phyloP scores from a whole-genome alignment of 2,113 vertebrate genomes.

The Chloroceryle aenea region DNA sequence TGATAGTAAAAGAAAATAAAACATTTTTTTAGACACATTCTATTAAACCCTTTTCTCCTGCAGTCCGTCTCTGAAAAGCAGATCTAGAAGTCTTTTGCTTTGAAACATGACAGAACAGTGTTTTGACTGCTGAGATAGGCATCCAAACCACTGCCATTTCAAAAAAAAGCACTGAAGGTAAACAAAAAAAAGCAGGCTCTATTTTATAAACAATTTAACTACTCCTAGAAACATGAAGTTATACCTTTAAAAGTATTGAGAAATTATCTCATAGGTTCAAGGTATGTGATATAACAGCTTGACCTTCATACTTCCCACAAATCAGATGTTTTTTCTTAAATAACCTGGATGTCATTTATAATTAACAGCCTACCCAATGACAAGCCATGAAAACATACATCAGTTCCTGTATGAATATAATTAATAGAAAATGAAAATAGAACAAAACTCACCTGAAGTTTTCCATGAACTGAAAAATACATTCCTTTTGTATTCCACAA shows the following conservation, averaged over 20 bases:
- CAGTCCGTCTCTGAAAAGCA: not conserved
- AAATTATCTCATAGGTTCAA: not conserved
- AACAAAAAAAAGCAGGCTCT: not conserved
- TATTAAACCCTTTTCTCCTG: not conserved
- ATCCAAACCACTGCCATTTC: not conserved
- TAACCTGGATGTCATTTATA: not conserved
- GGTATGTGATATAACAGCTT: not conserved
- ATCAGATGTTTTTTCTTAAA: not conserved
- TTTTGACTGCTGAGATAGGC: not conserved
- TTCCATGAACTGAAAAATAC: constrained; percentile 91
- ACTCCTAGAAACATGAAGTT: not conserved
- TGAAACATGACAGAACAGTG: not conserved
- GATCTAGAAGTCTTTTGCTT: not conserved
- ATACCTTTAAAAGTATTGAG: not conserved
- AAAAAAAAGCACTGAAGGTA: not conserved
- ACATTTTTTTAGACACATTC: not conserved
- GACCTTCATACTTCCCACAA: not conserved
- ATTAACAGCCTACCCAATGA: not conserved
- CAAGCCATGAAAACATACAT: not conserved
- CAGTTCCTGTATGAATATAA: not conserved
- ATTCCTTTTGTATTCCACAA: constrained; percentile 84
- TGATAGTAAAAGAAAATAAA: not conserved
- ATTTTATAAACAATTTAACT: not conserved
- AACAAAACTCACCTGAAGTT: constrained; percentile 82
- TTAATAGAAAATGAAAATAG: not conserved